Evolutionary conservation across 2,888 invertebrate species (phyloP), one percentile per base, ranked within the genome.

Genomic region (Euspilapteryx auroguttella): DNA sequence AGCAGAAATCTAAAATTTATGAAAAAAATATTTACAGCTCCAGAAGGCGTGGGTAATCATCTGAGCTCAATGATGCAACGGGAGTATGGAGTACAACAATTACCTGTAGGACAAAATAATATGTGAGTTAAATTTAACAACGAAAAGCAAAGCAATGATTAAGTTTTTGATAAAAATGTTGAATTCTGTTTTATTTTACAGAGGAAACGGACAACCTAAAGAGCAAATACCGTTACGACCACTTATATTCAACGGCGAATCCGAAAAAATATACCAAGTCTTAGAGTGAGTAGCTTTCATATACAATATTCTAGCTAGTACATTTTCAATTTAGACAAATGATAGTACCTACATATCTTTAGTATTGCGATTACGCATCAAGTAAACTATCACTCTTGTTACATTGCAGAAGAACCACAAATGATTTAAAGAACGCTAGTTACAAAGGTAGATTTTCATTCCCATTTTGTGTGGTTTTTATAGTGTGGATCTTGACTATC

Each of bases 181-280:
- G n/a, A n/a, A n/a, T n/a, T n/a, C 7, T 12, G 6, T 15, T 12
- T 32, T 30, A 12, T 28, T 31, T 42, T 47, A 15, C 45, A 77
- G 77, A 33, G 68, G 68, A 25, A 73, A 75, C 26, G 73, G 77
- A 34, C 73, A 73, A 41, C 64, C 69, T 3, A 80, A 71, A 35
- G 89, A 90, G 49, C 87, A 83, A 44, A 91, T 93, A 55, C 92
- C 91, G 27, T 65, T 92, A 44, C 78, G 86, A 46, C 85, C 89
- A 29, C 73, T 89, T 23, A 80, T 86, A 43, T 83, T 86, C 38
- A 82, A 81, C 42, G 82, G 82, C 15, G 82, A 83, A 45, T 68
- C 80, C 7, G 83, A 85, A 38, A 81, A 78, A 49, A 79, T 82
- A 43, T 84, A 85, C 46, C 85, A 85, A 69, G 80, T 86, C 32